Evolutionary conservation across 2,113 vertebrate species (phyloP).

Genomic region (Drymodes brunneopygia): DNA sequence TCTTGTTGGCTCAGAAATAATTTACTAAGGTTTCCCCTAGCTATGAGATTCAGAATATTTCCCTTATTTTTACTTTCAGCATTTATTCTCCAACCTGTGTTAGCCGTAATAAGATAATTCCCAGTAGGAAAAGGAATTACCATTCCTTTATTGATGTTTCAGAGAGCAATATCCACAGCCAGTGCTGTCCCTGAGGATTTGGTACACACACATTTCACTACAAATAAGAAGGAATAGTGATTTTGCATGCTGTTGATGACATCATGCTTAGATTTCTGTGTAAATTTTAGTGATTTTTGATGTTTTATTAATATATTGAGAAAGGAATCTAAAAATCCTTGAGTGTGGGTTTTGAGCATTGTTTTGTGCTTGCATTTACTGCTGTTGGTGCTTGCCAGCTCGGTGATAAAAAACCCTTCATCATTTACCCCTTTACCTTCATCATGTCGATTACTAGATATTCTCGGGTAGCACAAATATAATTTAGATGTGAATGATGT

Average conservation of each 20-base stretch:
- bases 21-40: not conserved
- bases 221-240: not conserved
- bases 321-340: not conserved
- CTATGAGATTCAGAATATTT: not conserved
- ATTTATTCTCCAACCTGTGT: not conserved
- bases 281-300: not conserved
- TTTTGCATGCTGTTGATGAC: not conserved
- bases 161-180: not conserved
- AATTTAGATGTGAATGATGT: not conserved
- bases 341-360: not conserved
- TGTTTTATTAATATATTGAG: not conserved
- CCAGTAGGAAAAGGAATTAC: constrained; percentile 18
- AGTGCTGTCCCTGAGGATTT: not conserved
- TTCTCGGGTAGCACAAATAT: not conserved
- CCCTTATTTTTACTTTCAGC: not conserved
- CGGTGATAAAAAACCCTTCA: not conserved
- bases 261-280: not conserved
- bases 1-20: not conserved
- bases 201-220: not conserved
- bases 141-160: constrained; percentile 38
- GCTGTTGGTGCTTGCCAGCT: not conserved
- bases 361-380: not conserved
- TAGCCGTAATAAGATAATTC: constrained; percentile 2
- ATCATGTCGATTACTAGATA: not conserved
- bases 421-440: not conserved